phyloP scores from a whole-genome alignment of 2,888 invertebrate genomes.

The Xestoiulus laeticollis region DNA sequence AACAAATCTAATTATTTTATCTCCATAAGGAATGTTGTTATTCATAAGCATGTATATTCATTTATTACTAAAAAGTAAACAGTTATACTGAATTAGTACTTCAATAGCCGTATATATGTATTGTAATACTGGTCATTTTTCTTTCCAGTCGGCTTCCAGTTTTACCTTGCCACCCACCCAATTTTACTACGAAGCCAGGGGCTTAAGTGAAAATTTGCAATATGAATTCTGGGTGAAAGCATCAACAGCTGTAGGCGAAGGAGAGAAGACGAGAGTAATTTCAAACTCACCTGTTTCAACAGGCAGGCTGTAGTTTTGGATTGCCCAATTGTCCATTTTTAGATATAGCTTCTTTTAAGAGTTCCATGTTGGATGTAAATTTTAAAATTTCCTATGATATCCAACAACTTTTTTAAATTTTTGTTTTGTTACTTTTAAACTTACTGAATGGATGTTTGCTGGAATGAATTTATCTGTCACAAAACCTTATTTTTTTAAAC shows the following conservation, averaged over 20 bases:
- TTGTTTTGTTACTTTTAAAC: neutral
- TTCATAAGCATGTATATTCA: too few species aligned
- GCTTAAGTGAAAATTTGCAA: slow-evolving; percentile 55
- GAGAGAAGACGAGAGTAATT: slow-evolving; percentile 54
- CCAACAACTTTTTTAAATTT: neutral
- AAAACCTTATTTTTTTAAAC: neutral
- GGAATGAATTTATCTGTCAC: neutral
- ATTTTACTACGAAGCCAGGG: slow-evolving; percentile 55
- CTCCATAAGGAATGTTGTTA: too few species aligned
- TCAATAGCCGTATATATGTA: too few species aligned
- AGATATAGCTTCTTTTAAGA: neutral
- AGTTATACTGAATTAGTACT: too few species aligned
- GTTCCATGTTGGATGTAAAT: neutral
- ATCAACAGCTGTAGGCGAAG: slow-evolving; percentile 55
- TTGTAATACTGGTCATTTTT: neutral
- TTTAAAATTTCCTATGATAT: neutral
- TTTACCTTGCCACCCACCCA: slow-evolving; percentile 54
- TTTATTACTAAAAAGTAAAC: too few species aligned
- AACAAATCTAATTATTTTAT: too few species aligned
- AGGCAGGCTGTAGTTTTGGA: slow-evolving; percentile 51
- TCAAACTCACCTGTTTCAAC: slow-evolving; percentile 55
- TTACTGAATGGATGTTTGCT: neutral
- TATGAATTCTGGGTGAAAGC: slow-evolving; percentile 56
- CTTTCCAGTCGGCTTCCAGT: slow-evolving; percentile 53
- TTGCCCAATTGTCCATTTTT: slow-evolving; percentile 43